These are phyloP conservation scores for Callinectes sapidus DNA, from an alignment of 2,888 invertebrate species.

Conservation along the genomic window DNA sequence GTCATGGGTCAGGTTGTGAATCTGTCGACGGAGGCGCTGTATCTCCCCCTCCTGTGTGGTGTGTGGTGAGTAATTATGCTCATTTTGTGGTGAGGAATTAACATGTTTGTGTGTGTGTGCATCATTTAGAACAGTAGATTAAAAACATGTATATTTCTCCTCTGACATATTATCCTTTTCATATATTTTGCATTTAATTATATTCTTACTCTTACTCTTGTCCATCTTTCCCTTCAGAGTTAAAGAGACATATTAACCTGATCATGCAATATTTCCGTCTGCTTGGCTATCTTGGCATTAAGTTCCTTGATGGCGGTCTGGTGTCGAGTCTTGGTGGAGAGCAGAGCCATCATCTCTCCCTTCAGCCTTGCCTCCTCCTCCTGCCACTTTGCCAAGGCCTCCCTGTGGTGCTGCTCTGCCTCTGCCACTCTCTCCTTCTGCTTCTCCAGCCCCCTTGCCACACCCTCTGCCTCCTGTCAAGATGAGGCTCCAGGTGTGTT, in stretches of 20 bases:
- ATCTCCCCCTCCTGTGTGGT: slow-evolving; percentile 50
- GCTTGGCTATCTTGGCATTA: slow-evolving; percentile 38
- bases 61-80: neutral
- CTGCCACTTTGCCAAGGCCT: slow-evolving; percentile 43
- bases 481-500: neutral
- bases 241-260: slow-evolving; percentile 44
- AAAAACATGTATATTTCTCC: too few relatives aligned
- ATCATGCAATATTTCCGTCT: slow-evolving; percentile 54
- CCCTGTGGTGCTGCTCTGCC: slow-evolving; percentile 56
- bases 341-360: slow-evolving; percentile 45
- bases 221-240: neutral
- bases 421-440: slow-evolving; percentile 63
- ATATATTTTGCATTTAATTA: neutral
- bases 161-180: too few relatives aligned
- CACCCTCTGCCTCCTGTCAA: slow-evolving; percentile 51
- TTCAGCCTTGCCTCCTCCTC: slow-evolving; percentile 48
- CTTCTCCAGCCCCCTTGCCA: slow-evolving; percentile 39
- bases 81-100: neutral
- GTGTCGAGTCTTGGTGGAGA: slow-evolving; percentile 48
- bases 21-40: slow-evolving; percentile 50
- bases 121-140: too few relatives aligned
- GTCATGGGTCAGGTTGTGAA: slow-evolving; percentile 67
- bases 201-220: neutral
- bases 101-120: too few relatives aligned
- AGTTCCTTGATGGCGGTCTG: slow-evolving; percentile 44